phyloP scores from a whole-genome alignment of 2,797 vertebrate species.

The Lates japonicus region DNA sequence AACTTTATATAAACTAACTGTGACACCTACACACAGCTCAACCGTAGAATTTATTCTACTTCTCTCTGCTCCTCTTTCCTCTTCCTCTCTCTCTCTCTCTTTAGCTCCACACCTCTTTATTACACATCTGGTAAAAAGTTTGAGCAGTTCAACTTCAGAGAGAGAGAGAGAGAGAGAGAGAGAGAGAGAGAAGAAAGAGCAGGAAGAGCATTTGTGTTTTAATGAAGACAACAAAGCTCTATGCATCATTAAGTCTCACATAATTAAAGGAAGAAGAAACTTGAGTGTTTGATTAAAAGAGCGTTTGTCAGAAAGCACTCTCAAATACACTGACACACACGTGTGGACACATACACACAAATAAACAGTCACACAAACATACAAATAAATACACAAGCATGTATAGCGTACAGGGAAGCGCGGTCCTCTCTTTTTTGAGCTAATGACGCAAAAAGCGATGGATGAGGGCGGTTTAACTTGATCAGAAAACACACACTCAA shows the following conservation, averaged over 20 bases:
- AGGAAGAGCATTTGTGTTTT: constrained; percentile 45
- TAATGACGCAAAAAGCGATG: constrained; percentile 73
- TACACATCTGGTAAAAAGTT: constrained; percentile 44
- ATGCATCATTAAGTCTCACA: constrained; percentile 76
- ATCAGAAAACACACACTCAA: constrained; percentile 49
- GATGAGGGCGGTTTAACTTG: constrained; percentile 57
- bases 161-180: not conserved
- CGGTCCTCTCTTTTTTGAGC: constrained; percentile 28
- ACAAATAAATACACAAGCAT: constrained; percentile 11
- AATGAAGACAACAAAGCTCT: constrained; percentile 74
- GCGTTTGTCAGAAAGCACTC: constrained; percentile 64
- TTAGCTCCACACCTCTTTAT: not conserved
- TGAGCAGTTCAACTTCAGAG: constrained; percentile 46
- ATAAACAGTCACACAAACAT: not conserved
- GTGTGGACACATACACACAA: not conserved
- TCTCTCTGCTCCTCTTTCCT: not conserved
- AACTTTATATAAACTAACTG: not conserved
- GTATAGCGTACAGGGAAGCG: not conserved
- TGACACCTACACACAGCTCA: not conserved
- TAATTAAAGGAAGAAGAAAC: constrained; percentile 82
- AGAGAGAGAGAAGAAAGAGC: not conserved
- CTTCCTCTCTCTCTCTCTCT: not conserved
- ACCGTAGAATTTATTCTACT: not conserved
- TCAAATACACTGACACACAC: constrained; percentile 27
- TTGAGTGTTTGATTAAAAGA: constrained; percentile 81